Evolutionary conservation across 2,797 vertebrate species (phyloP).

Genomic region (Rhincodon typus): DNA sequence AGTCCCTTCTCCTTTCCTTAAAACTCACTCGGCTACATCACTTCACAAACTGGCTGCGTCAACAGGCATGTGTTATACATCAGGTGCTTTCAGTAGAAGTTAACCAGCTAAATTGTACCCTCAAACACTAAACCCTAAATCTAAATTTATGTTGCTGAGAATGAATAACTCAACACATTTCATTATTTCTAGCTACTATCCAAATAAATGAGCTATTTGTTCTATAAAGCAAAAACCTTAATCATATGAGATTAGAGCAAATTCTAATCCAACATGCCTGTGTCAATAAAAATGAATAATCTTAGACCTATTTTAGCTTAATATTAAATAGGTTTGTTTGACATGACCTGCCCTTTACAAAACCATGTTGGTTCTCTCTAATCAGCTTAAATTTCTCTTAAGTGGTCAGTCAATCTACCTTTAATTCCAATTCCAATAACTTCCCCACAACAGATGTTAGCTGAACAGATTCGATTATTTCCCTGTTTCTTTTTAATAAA

Average conservation of each 20-base stretch:
- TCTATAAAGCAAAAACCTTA: not conserved
- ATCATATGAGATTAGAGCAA: not conserved
- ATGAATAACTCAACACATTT: not conserved
- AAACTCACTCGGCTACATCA: not conserved
- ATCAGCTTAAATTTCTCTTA: not conserved
- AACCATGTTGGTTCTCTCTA: not conserved
- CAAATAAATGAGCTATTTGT: not conserved
- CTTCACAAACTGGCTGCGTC: not conserved
- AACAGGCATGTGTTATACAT: not conserved
- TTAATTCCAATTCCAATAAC: not conserved
- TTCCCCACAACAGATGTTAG: not conserved
- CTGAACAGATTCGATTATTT: not conserved
- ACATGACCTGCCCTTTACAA: not conserved
- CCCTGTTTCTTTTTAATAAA: not conserved
- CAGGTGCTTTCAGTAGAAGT: not conserved
- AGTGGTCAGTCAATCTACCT: not conserved
- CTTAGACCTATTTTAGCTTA: not conserved
- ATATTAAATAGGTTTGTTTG: not conserved
- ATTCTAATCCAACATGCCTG: not conserved
- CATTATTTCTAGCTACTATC: not conserved
- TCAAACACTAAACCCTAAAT: not conserved
- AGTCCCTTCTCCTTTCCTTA: not conserved
- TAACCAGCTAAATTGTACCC: not conserved
- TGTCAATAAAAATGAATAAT: not conserved
- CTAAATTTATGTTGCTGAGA: not conserved